Percentiles rank a stretch among this genome's conserved stretches.
Evolutionary conservation across 1,140 invertebrate species (phyloP).

Genomic region (Drosophila nebulosa): DNA sequence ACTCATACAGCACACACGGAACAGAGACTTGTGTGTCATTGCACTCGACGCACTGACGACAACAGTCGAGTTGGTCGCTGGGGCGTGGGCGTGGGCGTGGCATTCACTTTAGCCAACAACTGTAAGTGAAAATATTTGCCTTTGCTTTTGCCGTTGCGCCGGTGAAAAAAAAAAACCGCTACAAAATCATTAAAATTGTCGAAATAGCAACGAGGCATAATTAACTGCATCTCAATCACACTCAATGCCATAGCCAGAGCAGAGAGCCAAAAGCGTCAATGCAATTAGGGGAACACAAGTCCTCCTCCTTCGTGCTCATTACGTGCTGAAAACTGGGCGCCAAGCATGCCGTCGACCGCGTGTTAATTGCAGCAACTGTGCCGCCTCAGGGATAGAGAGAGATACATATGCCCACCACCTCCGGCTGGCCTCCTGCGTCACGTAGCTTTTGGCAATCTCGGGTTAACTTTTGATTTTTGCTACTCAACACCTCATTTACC

Average conservation of each 20-base stretch:
- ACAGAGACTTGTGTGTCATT: slow-evolving; percentile 77
- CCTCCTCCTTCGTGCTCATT: slow-evolving; percentile 53
- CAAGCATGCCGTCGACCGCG: slow-evolving; percentile 67
- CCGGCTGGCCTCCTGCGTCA: not conserved
- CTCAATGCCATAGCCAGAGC: slow-evolving; percentile 45
- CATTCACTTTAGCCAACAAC: slow-evolving; percentile 25
- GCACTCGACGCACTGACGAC: slow-evolving; percentile 52
- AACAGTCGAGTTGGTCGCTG: no score
- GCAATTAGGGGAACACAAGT: slow-evolving; percentile 57
- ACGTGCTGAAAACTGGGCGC: slow-evolving; percentile 71
- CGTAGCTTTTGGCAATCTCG: not conserved
- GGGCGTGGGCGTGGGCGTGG: not conserved
- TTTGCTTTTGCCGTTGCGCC: not conserved
- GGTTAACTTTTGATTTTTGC: not conserved
- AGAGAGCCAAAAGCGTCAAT: slow-evolving; percentile 66
- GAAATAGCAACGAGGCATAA: slow-evolving; percentile 64
- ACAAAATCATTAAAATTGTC: slow-evolving; percentile 74
- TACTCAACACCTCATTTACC: slow-evolving; percentile 44
- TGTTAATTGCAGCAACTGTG: slow-evolving; percentile 77
- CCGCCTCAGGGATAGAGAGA: slow-evolving; percentile 63
- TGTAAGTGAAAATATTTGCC: slow-evolving; percentile 53
- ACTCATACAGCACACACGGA: slow-evolving; percentile 62
- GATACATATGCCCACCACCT: slow-evolving; percentile 23
- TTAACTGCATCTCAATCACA: slow-evolving; percentile 73
- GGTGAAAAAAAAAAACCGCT: slow-evolving; percentile 35